Conservation (phyloP, 2,888 invertebrate species). For the Drosophila rellima region DNA sequence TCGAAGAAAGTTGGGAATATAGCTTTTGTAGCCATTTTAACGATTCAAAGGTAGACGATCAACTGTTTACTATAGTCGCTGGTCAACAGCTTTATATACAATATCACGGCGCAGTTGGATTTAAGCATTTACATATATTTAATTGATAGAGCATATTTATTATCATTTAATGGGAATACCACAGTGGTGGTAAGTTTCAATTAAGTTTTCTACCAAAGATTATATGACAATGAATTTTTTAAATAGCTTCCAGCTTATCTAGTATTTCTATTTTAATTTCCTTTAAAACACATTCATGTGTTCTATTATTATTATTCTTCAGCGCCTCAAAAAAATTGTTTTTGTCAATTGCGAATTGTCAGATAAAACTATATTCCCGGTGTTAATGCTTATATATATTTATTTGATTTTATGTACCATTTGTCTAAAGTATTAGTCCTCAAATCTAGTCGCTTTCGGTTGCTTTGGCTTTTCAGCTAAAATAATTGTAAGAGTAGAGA, state of each 20-base stretch:
- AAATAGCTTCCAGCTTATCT: constrained; percentile 42
- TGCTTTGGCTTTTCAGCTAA: too few relatives aligned
- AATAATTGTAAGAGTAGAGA: too few relatives aligned
- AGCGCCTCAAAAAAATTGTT: not conserved
- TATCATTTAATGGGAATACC: constrained; percentile 16
- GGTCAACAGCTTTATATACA: constrained; percentile 47
- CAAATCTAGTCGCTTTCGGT: too few relatives aligned
- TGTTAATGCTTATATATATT: too few relatives aligned
- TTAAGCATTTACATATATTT: constrained; percentile 17
- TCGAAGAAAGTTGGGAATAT: constrained; percentile 60
- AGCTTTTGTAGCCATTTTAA: constrained; percentile 56
- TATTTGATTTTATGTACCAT: too few relatives aligned
- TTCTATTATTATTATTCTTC: constrained; percentile 6
- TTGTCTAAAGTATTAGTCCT: too few relatives aligned
- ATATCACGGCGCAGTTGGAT: constrained; percentile 10
- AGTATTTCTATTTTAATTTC: constrained; percentile 62
- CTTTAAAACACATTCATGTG: constrained; percentile 44
- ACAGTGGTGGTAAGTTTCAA: constrained; percentile 18
- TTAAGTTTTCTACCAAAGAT: constrained; percentile 26
- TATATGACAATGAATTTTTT: constrained; percentile 13
- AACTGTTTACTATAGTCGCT: constrained; percentile 35
- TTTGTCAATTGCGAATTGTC: not conserved
- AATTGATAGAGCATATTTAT: constrained; percentile 26
- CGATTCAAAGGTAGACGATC: constrained; percentile 9
- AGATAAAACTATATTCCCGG: not conserved